A percentile compares a stretch with the other conserved stretches of the same genome.
These are phyloP conservation scores for Nothoprocta perdicaria DNA, from an alignment of 2,113 vertebrate species.

Conservation along the genomic window DNA sequence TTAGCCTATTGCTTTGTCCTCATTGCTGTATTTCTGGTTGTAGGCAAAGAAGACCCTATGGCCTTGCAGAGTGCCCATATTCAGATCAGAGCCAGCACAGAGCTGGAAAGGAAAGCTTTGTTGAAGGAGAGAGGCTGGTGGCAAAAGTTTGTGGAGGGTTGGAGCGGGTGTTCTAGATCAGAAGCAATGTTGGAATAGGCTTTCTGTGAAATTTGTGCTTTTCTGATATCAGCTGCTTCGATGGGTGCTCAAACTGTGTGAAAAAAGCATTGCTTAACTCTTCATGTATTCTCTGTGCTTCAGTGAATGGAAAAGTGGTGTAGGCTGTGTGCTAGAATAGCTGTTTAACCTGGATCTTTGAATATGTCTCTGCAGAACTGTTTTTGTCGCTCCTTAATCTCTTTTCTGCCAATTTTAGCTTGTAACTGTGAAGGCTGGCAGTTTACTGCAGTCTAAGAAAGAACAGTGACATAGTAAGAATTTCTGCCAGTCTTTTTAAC, in stretches of 20 bases:
- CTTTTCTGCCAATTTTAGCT: conserved; percentile 41
- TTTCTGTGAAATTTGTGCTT: neutral
- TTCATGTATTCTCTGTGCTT: neutral
- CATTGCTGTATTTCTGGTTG: neutral
- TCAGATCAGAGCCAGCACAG: neutral
- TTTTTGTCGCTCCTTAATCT: conserved; percentile 7
- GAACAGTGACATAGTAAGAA: conserved; percentile 30
- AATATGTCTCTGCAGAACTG: neutral
- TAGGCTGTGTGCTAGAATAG: neutral
- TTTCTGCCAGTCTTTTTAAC: conserved; percentile 61
- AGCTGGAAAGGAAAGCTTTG: neutral
- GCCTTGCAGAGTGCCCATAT: neutral
- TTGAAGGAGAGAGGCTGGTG: fast-evolving
- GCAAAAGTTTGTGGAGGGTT: neutral
- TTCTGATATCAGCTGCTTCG: neutral
- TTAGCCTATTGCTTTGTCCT: neutral
- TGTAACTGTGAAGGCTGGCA: conserved; percentile 33
- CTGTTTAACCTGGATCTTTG: neutral
- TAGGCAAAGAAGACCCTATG: neutral
- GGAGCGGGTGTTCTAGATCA: neutral
- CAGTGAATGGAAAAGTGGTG: neutral
- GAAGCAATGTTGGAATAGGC: neutral
- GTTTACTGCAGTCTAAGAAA: conserved; percentile 30
- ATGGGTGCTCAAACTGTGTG: neutral
- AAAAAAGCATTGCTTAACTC: neutral